These are phyloP conservation scores for Oxygymnocypris stewartii DNA, from an alignment of 2,113 vertebrate genomes.

Conservation along the genomic window DNA sequence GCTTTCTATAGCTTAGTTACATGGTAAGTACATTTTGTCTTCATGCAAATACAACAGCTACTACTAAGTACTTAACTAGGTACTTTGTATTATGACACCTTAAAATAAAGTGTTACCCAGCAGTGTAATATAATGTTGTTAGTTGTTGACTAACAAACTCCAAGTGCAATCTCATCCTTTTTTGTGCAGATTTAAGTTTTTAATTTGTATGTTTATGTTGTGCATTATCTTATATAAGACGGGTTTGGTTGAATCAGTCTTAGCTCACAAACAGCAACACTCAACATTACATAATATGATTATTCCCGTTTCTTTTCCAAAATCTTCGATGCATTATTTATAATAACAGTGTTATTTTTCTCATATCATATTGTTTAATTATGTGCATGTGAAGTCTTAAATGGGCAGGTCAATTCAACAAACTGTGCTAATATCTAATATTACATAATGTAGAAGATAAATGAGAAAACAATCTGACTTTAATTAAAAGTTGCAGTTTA, in stretches of 20 bases:
- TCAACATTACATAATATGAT: not conserved
- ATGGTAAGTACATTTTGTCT: no score
- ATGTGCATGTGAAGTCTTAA: not conserved
- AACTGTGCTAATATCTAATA: not conserved
- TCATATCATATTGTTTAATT: not conserved
- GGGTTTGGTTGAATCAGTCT: not conserved
- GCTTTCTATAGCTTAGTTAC: no score
- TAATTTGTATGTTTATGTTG: not conserved
- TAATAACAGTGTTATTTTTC: not conserved
- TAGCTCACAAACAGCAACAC: not conserved
- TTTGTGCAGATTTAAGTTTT: not conserved
- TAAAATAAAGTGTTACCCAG: no score
- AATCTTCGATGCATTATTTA: not conserved
- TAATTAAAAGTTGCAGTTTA: not conserved
- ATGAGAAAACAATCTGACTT: not conserved
- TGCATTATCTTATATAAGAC: not conserved
- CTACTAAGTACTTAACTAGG: no score
- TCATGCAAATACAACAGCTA: no score
- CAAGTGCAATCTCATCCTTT: not conserved
- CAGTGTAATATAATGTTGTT: not conserved
- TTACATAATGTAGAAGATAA: not conserved
- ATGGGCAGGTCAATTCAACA: not conserved
- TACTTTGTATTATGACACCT: no score
- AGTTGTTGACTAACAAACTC: not conserved
- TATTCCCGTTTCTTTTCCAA: not conserved